Conservation (phyloP, 2,797 vertebrate genomes). For the Orestias chungarensis region DNA sequence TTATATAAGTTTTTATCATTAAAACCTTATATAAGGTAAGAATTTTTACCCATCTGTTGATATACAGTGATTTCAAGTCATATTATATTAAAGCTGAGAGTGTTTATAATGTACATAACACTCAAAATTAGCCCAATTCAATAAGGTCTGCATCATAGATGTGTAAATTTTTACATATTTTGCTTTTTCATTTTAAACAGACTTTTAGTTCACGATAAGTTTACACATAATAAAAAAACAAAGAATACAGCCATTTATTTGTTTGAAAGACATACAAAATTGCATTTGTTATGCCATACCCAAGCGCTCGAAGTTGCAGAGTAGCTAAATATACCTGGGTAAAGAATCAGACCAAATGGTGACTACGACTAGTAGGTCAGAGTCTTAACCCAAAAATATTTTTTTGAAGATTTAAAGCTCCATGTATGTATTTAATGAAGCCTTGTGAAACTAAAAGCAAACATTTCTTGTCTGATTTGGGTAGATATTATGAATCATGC, state of each 20-base stretch:
- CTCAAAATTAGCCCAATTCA: constrained; percentile 71
- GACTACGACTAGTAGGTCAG: background rate
- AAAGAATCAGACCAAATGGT: background rate
- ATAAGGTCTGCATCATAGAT: background rate
- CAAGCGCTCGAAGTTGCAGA: background rate
- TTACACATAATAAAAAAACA: background rate
- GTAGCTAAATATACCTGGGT: background rate
- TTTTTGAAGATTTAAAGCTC: background rate
- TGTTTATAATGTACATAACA: constrained; percentile 63
- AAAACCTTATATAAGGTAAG: constrained; percentile 51
- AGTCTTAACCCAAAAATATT: background rate
- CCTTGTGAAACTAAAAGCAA: background rate
- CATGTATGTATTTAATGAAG: background rate
- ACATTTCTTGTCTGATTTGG: background rate
- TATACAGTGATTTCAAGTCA: constrained; percentile 53
- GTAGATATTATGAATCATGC: background rate
- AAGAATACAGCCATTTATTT: too few species aligned
- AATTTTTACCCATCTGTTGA: constrained; percentile 67
- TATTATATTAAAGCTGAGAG: constrained; percentile 13
- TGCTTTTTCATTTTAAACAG: background rate
- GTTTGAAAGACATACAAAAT: background rate
- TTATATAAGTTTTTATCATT: too few species aligned
- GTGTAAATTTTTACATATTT: background rate
- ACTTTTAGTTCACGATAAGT: background rate
- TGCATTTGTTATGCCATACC: background rate